Conservation (phyloP, 2,113 vertebrate genomes). For the Mus pahari region DNA sequence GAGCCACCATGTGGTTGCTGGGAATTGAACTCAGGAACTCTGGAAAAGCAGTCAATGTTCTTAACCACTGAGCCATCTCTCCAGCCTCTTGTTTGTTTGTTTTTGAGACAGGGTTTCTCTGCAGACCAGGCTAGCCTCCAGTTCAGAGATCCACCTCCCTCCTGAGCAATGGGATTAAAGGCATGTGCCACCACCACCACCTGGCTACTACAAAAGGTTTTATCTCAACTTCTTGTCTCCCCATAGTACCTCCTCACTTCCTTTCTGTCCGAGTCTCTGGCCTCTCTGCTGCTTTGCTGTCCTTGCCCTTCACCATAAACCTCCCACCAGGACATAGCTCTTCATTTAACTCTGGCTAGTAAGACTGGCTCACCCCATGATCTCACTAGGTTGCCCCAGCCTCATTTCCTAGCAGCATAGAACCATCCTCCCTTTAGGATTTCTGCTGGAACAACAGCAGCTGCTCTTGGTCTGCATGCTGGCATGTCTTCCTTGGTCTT, state of each 20-base stretch:
- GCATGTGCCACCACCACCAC: background rate
- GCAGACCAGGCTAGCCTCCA: background rate
- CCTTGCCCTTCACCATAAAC: constrained; percentile 5
- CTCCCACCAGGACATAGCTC: background rate
- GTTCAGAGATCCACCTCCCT: background rate
- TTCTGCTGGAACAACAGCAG: background rate
- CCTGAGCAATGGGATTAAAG: background rate
- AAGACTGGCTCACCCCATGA: background rate
- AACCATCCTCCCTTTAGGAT: background rate
- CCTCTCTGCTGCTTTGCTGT: background rate
- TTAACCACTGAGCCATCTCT: background rate
- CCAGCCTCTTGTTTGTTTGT: background rate
- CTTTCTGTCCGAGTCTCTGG: background rate
- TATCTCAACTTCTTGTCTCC: background rate
- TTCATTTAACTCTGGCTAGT: background rate
- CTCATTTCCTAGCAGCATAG: background rate
- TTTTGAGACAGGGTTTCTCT: background rate
- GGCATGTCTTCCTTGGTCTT: background rate
- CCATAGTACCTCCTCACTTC: background rate
- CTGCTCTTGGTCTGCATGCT: constrained; percentile 31
- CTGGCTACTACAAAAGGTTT: background rate
- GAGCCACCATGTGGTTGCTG: no score
- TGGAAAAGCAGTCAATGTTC: no score
- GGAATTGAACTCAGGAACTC: no score
- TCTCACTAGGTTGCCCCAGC: background rate